Percentiles rank a stretch among this genome's conserved stretches.
phyloP scores from a whole-genome alignment of 2,888 invertebrate species.

The Habroteleia sp. region DNA sequence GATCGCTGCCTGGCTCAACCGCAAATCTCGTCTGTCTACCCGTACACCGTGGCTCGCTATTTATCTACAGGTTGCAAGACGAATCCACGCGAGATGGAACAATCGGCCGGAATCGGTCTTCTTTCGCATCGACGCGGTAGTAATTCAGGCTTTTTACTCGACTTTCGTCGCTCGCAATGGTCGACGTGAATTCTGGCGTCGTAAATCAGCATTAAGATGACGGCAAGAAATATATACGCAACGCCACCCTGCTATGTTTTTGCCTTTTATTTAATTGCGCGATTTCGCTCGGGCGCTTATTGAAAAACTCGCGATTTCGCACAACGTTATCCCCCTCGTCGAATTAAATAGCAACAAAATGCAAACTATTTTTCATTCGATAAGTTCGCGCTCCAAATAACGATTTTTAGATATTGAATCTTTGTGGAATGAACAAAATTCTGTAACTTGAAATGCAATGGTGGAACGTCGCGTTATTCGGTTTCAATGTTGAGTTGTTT shows the following conservation, averaged over 20 bases:
- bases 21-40: slow-evolving; percentile 72
- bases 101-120: slow-evolving; percentile 68
- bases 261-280: slow-evolving; percentile 34
- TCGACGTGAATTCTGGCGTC: slow-evolving; percentile 35
- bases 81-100: slow-evolving; percentile 70
- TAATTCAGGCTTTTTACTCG: slow-evolving; percentile 59
- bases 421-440: too few relatives aligned
- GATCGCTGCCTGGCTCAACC: slow-evolving; percentile 72
- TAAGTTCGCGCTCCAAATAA: too few relatives aligned
- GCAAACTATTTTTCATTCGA: too few relatives aligned
- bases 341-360: too few relatives aligned
- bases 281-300: too few relatives aligned
- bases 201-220: slow-evolving; percentile 62
- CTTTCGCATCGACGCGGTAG: slow-evolving; percentile 57
- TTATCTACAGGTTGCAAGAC: slow-evolving; percentile 72
- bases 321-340: too few relatives aligned
- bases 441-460: too few relatives aligned
- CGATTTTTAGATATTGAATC: too few relatives aligned
- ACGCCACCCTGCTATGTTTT: slow-evolving; percentile 6
- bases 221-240: slow-evolving; percentile 36
- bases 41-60: slow-evolving; percentile 68
- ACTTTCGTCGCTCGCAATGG: slow-evolving; percentile 46
- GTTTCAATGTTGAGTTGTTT: too few relatives aligned
- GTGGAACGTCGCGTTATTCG: too few relatives aligned
- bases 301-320: too few relatives aligned